Conservation (phyloP, 2,888 invertebrate genomes). For the Melinopterus prodromus region DNA sequence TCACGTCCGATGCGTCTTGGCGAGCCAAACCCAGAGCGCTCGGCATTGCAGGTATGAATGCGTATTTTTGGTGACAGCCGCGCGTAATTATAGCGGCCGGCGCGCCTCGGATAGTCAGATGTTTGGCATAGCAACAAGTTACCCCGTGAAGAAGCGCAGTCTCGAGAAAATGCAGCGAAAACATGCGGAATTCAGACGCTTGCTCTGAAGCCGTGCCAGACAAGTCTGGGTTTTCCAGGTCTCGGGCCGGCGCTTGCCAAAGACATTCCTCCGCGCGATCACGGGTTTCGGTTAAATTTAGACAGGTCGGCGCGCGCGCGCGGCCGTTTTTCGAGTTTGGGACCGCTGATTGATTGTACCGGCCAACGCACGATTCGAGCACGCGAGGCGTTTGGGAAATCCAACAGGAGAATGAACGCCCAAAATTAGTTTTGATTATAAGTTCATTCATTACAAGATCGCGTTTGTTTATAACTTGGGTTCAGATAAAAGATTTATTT, state of each 20-base stretch:
- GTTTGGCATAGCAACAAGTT: constrained; percentile 4
- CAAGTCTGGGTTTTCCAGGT: constrained; percentile 57
- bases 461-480: too few species aligned
- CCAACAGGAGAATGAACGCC: background rate
- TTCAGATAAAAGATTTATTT: too few species aligned
- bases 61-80: background rate
- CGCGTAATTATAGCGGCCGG: background rate
- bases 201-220: constrained; percentile 49
- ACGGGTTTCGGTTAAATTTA: background rate
- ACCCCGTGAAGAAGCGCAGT: background rate
- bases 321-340: too few species aligned
- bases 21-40: too few species aligned
- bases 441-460: too few species aligned
- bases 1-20: background rate
- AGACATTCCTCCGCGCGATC: constrained; percentile 29
- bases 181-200: constrained; percentile 57
- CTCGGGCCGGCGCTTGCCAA: constrained; percentile 31
- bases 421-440: too few species aligned
- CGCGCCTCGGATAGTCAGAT: background rate
- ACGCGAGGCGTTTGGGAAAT: background rate
- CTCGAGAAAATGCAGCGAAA: constrained; percentile 31
- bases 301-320: background rate
- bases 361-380: background rate
- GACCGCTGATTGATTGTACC: too few species aligned
- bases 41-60: background rate